These are phyloP conservation scores for Sesamia nonagrioides DNA, from an alignment of 1,140 invertebrate genomes.

Conservation along the genomic window DNA sequence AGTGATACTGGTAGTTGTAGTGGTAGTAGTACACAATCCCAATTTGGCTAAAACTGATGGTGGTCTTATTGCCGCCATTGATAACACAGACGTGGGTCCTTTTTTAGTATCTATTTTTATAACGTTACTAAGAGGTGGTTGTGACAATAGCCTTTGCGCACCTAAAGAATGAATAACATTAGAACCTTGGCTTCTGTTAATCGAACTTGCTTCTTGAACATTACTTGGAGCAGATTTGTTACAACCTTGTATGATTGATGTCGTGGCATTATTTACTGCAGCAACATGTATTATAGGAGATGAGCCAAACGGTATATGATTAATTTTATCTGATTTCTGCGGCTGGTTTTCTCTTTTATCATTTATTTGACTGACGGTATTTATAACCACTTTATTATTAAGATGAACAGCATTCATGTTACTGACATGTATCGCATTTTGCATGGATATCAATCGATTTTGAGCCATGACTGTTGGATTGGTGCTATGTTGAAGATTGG, in stretches of 20 bases:
- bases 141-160: constrained; percentile 72
- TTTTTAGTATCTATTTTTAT: constrained; percentile 77
- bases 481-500: constrained; percentile 70
- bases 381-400: constrained; percentile 79
- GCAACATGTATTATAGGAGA: constrained; percentile 78
- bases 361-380: constrained; percentile 66
- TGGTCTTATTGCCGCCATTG: constrained; percentile 74
- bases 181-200: constrained; percentile 71
- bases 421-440: constrained; percentile 73
- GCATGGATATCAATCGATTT: constrained; percentile 83
- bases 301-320: constrained; percentile 65
- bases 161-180: constrained; percentile 81
- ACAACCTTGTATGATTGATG: constrained; percentile 76
- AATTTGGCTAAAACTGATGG: constrained; percentile 74
- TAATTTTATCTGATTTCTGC: constrained; percentile 71
- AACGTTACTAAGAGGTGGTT: constrained; percentile 72
- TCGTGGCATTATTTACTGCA: constrained; percentile 67
- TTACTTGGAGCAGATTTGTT: constrained; percentile 72
- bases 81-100: constrained; percentile 72
- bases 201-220: constrained; percentile 67
- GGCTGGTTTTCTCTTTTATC: constrained; percentile 74
- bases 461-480: constrained; percentile 81
- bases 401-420: constrained; percentile 77
- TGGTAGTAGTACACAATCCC: constrained; percentile 65
- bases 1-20: constrained; percentile 70